A percentile compares a stretch with the other conserved stretches of the same genome.
phyloP scores from a whole-genome alignment of 1,140 invertebrate genomes.

The Hirudo medicinalis region DNA sequence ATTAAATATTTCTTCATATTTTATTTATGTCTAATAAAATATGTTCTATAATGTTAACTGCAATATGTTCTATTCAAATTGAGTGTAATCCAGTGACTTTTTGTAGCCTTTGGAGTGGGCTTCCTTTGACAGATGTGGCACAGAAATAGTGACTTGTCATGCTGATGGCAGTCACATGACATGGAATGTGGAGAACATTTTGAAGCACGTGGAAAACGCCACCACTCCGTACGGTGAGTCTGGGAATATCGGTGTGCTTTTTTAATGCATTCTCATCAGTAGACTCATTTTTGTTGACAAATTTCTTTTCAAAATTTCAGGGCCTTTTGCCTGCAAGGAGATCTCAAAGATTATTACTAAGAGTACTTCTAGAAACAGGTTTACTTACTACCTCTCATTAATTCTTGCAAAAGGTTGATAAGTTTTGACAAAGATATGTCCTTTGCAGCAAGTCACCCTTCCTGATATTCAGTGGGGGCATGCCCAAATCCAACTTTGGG shows the following conservation, averaged over 20 bases:
- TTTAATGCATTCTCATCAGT: slow-evolving; percentile 66
- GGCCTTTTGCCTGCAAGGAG: slow-evolving; percentile 87
- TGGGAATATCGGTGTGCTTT: slow-evolving; percentile 54
- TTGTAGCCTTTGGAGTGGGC: slow-evolving; percentile 7
- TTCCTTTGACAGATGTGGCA: background rate
- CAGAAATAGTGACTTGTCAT: background rate
- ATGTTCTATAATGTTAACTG: too few species aligned
- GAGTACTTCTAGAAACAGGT: slow-evolving; percentile 27
- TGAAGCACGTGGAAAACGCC: background rate
- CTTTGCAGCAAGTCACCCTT: slow-evolving; percentile 29
- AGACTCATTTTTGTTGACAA: slow-evolving; percentile 78
- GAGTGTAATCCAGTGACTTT: too few species aligned
- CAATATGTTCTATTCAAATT: too few species aligned
- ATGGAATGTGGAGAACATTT: slow-evolving; percentile 6
- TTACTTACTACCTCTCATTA: background rate
- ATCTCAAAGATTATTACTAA: slow-evolving; percentile 65
- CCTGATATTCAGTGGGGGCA: slow-evolving; percentile 66
- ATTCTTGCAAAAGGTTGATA: background rate
- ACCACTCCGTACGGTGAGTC: slow-evolving; percentile 7
- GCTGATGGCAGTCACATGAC: slow-evolving; percentile 7
- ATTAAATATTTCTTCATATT: too few species aligned
- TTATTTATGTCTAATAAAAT: too few species aligned
- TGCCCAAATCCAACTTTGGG: slow-evolving; percentile 78
- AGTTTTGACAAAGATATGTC: background rate
- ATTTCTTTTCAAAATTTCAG: slow-evolving; percentile 71